phyloP scores from a whole-genome alignment of 2,113 vertebrate species.

The Zootoca vivipara region DNA sequence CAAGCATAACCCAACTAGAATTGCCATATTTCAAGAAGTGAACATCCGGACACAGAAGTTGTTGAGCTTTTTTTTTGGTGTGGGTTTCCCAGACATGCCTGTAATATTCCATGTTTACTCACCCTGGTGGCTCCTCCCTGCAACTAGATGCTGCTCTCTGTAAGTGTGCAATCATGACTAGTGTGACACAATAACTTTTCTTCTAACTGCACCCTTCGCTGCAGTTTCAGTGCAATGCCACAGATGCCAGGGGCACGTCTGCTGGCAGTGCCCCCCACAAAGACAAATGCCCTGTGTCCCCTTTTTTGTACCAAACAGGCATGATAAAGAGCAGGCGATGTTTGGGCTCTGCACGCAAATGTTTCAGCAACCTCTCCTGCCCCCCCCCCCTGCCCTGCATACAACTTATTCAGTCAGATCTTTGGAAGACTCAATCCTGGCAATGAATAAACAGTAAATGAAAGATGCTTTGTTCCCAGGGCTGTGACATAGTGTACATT shows the following conservation, averaged over 20 bases:
- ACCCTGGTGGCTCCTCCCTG: neutral
- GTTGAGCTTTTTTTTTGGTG: no score
- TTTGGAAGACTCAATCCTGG: neutral
- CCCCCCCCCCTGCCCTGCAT: neutral
- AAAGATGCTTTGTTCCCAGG: conserved; percentile 13
- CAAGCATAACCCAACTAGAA: neutral
- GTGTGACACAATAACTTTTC: neutral
- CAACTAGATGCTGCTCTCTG: neutral
- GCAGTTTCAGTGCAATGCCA: conserved; percentile 18
- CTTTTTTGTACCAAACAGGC: conserved; percentile 32
- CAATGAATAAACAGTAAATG: neutral
- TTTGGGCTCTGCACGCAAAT: conserved; percentile 11
- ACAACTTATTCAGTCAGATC: neutral
- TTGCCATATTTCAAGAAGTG: neutral
- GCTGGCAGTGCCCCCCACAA: conserved; percentile 23
- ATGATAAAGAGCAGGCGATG: neutral
- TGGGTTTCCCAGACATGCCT: neutral
- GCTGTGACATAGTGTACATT: neutral
- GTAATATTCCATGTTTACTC: neutral
- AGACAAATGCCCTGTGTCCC: conserved; percentile 40
- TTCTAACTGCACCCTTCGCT: conserved; percentile 17
- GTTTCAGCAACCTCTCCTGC: neutral
- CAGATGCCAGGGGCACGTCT: conserved; percentile 36
- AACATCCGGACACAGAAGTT: no score
- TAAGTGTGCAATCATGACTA: conserved; percentile 20